A percentile compares a stretch with the other conserved stretches of the same genome.
Evolutionary conservation across 2,797 vertebrate species (phyloP).

Genomic region (Poeciliopsis gracilis): DNA sequence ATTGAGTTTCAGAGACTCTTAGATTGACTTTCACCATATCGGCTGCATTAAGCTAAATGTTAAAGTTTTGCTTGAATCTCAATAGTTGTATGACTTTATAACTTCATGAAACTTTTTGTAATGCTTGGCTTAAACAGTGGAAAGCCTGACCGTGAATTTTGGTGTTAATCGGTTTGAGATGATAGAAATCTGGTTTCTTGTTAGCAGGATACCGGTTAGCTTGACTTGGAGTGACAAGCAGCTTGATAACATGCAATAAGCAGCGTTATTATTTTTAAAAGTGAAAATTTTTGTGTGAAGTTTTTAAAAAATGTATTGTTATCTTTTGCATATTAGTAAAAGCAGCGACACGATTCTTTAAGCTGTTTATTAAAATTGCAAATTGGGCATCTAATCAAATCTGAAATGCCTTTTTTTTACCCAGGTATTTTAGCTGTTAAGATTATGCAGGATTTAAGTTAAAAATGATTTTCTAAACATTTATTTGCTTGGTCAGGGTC

Average conservation of each 20-base stretch:
- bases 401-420: neutral
- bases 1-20: neutral
- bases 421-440: neutral
- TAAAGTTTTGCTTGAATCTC: neutral
- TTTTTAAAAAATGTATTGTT: neutral
- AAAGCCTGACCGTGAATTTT: too few relatives aligned
- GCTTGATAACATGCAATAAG: neutral
- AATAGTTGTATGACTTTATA: neutral
- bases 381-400: neutral
- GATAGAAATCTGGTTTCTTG: neutral
- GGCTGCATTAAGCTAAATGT: neutral
- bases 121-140: neutral
- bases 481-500: conserved; percentile 24
- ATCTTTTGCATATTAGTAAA: neutral
- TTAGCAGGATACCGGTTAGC: neutral
- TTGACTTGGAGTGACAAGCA: neutral
- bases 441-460: neutral
- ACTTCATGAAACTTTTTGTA: neutral
- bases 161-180: neutral
- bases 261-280: neutral
- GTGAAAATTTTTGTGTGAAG: neutral
- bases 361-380: neutral
- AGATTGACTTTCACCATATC: neutral
- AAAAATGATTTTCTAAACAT: neutral
- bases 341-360: neutral